Base-by-base conservation (phyloP, 2,113 vertebrate species). In the Etheostoma cragini region DNA sequence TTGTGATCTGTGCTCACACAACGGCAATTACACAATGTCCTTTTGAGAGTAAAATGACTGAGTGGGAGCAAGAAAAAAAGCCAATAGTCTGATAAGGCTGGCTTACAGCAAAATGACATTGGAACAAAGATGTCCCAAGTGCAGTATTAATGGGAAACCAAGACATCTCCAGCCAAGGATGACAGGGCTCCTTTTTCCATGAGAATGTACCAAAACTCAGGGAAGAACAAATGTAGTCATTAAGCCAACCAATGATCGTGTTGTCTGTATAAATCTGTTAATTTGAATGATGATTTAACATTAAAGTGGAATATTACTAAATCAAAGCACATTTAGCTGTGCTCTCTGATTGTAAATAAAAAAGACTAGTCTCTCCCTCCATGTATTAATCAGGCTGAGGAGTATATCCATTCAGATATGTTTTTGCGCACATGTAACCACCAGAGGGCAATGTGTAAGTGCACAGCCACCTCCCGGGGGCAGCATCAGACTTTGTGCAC, bases 371-470 rank as follows among this genome's bases (percentile, higher is more conserved):
- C 3, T 49, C 13, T 46, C 17, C 30, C 19, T 15, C 8, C 2
- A 17, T 60, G 64, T 46, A 57, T 85, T 62, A 16, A 56, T 74
- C 73, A 66, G 47, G 50, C 24, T 30, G 33, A 52, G 15, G 58
- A 42, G 38, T 15, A 19, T 2, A 30, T 61, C 14, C 56, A 73
- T 53, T 35, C 8, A 3, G 15, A 65, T 19, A 0, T 52, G 57
- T 53, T 33, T 53, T 33, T 53, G 54, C 52, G 67, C 35, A 8
- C 12, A 38, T 70, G 26, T 19, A 19, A 26, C 90, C 92, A 93
- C 87, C 71, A 89, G 92, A 86, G 90, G 86, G 88, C 90, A 87
- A 46, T 88, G 79, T 91, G 77, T 83, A 22, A 68, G 80, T 84
- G 80, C 72, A 57, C 65, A 68, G 49, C 42, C 15, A 3, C 47